Base-by-base conservation (phyloP, 1,140 invertebrate species). In the Microplitis mediator region DNA sequence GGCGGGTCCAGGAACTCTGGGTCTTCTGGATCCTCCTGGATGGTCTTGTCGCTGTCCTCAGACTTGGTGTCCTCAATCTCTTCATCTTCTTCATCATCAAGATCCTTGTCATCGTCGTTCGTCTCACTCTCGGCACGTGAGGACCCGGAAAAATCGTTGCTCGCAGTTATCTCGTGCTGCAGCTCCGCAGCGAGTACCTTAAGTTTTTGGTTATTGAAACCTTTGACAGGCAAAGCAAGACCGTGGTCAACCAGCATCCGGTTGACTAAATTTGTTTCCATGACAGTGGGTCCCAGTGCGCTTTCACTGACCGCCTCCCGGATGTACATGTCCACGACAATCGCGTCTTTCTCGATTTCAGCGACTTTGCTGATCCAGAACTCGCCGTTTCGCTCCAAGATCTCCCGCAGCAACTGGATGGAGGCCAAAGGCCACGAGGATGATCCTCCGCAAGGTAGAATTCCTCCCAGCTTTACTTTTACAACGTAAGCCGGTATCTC, bases 301-400 rank as follows among this genome's bases (percentile, higher is more conserved):
- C 88, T 89, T 0, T 87, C 85, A 11, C 51, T 69, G 39, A 73
- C 76, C 0, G 81, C 82, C 56, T 87, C 81, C 74, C 87, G 88
- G 0, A 89, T 81, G 86, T 88, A 90, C 11, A 92, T 75, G 63
- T 90, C 88, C 0, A 91, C 86, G 0, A 88, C 87, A 77, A 91
- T 85, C 67, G 84, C 85, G 50, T 88, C 85, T 0, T 73, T 71
- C 54, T 84, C 86, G 31, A 86, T 82, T 34, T 84, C 79, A 1
- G 85, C 87, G 66, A 84, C 64, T 78, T 84, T 84, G 0, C 81
- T 76, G 9, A 88, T 85, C 66, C 73, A 84, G 54, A 83, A 84
- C 63, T 77, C 77, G 4, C 68, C 69, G 34, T 66, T 71, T 0
- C 56, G n/a, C 65, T 89, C 89, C 0, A 90, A 81, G 0, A 90